A percentile compares a stretch with the other conserved stretches of the same genome.
These are phyloP conservation scores for Dissostichus mawsoni DNA, from an alignment of 2,113 vertebrate genomes.

Conservation along the genomic window DNA sequence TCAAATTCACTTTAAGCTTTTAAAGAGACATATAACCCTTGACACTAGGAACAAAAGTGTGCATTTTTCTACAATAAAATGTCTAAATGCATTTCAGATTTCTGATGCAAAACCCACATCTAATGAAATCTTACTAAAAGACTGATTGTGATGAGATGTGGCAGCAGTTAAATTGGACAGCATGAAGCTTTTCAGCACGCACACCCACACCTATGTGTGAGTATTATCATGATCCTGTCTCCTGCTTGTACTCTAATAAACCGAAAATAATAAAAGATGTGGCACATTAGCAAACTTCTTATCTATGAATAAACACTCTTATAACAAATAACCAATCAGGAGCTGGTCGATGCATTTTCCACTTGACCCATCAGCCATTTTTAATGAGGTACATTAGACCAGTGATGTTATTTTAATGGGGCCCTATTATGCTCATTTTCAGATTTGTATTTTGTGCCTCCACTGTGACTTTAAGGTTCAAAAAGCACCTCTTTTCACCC, in stretches of 20 bases:
- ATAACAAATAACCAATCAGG: background rate
- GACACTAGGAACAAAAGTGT: no score
- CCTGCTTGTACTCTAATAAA: slow-evolving; percentile 11
- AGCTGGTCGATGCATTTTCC: background rate
- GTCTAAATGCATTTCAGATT: background rate
- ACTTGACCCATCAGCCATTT: background rate
- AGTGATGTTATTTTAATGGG: background rate
- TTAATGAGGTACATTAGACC: background rate
- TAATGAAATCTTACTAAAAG: background rate
- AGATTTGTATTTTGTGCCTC: no score
- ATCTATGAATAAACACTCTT: background rate
- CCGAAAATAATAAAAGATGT: background rate
- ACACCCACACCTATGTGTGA: slow-evolving; percentile 17
- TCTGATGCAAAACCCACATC: background rate
- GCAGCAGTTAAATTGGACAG: background rate
- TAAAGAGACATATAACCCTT: background rate
- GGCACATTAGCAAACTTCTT: slow-evolving; percentile 4
- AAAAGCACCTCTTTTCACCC: no score
- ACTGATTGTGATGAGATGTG: background rate
- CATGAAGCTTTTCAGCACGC: background rate
- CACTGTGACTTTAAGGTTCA: no score
- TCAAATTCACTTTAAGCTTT: slow-evolving; percentile 16
- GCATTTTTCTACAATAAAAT: background rate
- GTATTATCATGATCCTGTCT: slow-evolving; percentile 13
- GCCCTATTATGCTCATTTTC: no score